Base-by-base conservation (phyloP, 2,797 vertebrate genomes). In the Ceyx erithaca region DNA sequence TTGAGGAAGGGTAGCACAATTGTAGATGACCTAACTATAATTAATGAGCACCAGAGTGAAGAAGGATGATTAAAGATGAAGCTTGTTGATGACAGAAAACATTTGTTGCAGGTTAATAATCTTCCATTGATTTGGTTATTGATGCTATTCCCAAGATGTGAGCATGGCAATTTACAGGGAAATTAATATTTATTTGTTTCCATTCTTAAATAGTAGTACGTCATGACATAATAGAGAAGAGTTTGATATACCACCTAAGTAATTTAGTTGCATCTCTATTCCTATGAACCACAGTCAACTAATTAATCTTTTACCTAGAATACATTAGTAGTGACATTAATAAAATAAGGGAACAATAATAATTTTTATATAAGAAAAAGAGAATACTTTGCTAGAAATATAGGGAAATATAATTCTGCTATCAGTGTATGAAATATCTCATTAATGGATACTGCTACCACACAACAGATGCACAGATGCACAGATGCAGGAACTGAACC, bases 291-390 rank as follows among this genome's bases (percentile, higher is more conserved):
- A 68, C 10, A 86, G 88, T 62, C 72, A 96, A 96, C 84, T 94
- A 97, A 96, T 96, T 96, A 96, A 94, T 96, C 91, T 96, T 97
- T 95, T 96, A 91, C 92, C 90, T 95, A 87, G 49, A 92, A 97
- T 94, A 96, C 78, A 76, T 68, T 64, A 71, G 35, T 82, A 49
- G 49, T 30, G 71, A 90, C 93, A 92, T 94, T 96, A 97, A 95
- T 92, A 95, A 97, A 95, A 87, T 67, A 80, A 57, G n/a, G 69
- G 51, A 92, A 94, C 51, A 88, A 88, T 85, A 95, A 92, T 80
- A 1, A 68, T 80, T 96, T 89, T 91, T 91, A 71, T 79, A 43
- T 51, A 80, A 78, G 43, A 49, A 81, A 93, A 89, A 64, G 11
- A 66, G 96, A 85, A 67, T 96, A 91, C 71, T 93, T 96, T 92